Base-by-base conservation (phyloP, 1,140 invertebrate species). In the Panagrolaimus sp. region DNA sequence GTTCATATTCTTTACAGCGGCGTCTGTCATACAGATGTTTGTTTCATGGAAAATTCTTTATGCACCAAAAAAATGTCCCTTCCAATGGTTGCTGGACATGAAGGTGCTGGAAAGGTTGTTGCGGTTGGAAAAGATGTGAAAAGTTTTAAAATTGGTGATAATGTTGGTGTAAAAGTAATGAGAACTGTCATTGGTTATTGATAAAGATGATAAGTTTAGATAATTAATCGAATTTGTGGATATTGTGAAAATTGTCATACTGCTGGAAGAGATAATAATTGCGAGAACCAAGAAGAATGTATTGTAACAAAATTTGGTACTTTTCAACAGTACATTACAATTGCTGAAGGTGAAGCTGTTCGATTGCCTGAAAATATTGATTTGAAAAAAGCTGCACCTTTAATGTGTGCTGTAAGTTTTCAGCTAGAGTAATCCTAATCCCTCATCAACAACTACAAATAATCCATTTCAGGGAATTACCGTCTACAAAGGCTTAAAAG, bases 31-130 rank as follows among this genome's bases (percentile, higher is more conserved):
- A 57, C 51, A 4, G 51, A 57, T 57, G 20, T 57, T 27, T 53
- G 66, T 16, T 66, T 69, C 14, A 69, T 66, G 67, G 27, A 38
- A 20, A 53, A 53, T 23, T 66, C 70, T 53, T 53, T 69, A 16
- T 38, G 65, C 11, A 43, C 43, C 5, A 25, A 67, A 20, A n/a
- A 20, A 7, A 67, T 66, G 16, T 66, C 70, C 7, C 20, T 69
- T 14, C 73, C 73, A 67, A 53, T 72, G 43, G 63, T 74, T n/a
- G 72, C 72, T 51, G 72, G 72, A 27, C 72, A 74, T 47, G 72
- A 74, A 65, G 72, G 72, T 46, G 66, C 67, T 31, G 72, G 72
- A 46, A 57, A 44, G 20, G 72, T 74, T n/a, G 72, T 74, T 9
- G 51, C 51, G 1, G 64, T 68, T 63, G 51, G 74, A 11, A 70